Evolutionary conservation across 2,797 vertebrate genomes (phyloP), one percentile per base, ranked within the genome.

Genomic region (Gymnothorax reevesii): DNA sequence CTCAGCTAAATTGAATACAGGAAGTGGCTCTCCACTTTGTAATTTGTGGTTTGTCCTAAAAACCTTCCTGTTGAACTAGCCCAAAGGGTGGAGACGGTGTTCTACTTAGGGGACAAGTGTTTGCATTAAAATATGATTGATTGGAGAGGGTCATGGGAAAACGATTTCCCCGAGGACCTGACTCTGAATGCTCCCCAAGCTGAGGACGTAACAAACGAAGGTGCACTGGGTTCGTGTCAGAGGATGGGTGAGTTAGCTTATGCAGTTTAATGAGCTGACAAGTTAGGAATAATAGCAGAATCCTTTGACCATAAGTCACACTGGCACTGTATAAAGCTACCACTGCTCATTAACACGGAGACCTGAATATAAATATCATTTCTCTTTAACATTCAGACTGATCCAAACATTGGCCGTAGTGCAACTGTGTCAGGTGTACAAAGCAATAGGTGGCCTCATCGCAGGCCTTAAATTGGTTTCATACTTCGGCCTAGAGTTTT

Each of bases 141-240:
- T 96, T 95, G 94, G 92, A 93, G 92, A 94, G 94, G 94, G 94
- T 91, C 88, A 85, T 84, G 27, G 94, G 91, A 91, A 93, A 91
- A 90, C 95, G 94, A 95, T 95, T 95, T 97, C 96, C 95, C 96
- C 87, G 79, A 94, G 93, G 96, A 95, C 95, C 94, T 95, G 95
- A 95, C 96, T 95, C 93, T 87, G 90, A 94, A 94, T 87, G 88
- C 90, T 92, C 90, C 89, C 90, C 91, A 90, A 94, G 94, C 94
- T 94, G 94, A 95, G 93, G 93, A 94, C 92, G 94, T 93, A 94
- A 91, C 93, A 91, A 93, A 90, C 91, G 91, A 91, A 93, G 92
- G 92, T 91, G 83, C 89, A 49, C 83, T 84, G 90, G 85, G 89
- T 90, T 88, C 87, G 85, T 91, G 91, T 91, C 89, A 83, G 92